Evolutionary conservation across 2,888 invertebrate genomes (phyloP).

Genomic region (Arrhopalites spinosus): DNA sequence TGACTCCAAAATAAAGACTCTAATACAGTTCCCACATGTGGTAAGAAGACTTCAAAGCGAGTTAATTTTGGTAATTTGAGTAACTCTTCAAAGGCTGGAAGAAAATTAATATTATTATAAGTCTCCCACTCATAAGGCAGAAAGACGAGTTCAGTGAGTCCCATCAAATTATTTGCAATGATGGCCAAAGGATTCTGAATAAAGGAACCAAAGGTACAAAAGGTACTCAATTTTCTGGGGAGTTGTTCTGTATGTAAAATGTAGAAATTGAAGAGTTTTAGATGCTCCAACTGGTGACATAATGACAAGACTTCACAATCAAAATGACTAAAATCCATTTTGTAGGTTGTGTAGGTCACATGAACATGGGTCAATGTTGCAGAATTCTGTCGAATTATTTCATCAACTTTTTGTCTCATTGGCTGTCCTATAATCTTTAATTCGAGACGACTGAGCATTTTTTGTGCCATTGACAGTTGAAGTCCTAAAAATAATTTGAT

Average conservation of each 20-base stretch:
- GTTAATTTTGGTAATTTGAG: conserved; percentile 13
- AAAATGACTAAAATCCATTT: conserved; percentile 21
- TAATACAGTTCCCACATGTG: conserved; percentile 6
- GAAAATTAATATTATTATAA: conserved; percentile 19
- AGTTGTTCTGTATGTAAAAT: conserved; percentile 11
- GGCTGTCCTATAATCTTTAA: conserved; percentile 16
- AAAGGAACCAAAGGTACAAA: conserved; percentile 25
- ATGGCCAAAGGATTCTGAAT: conserved; percentile 11
- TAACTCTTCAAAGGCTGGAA: conserved; percentile 17
- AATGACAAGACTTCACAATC: conserved; percentile 9
- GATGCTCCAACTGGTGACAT: neutral
- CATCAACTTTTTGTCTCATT: neutral
- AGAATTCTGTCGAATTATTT: conserved; percentile 15
- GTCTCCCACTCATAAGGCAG: conserved; percentile 24
- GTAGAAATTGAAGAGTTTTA: conserved; percentile 13
- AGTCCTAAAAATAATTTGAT: conserved; percentile 3
- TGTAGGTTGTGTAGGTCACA: conserved; percentile 6
- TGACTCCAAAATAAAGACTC: conserved; percentile 26
- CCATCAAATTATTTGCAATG: neutral
- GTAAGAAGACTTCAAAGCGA: conserved; percentile 15
- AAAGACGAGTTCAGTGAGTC: conserved; percentile 12
- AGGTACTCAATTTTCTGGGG: conserved; percentile 3
- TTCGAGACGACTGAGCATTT: neutral
- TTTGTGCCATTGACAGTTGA: conserved; percentile 12
- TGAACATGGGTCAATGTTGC: neutral